Conservation (phyloP, 2,888 invertebrate genomes). For the Drosophila atroscutellata region DNA sequence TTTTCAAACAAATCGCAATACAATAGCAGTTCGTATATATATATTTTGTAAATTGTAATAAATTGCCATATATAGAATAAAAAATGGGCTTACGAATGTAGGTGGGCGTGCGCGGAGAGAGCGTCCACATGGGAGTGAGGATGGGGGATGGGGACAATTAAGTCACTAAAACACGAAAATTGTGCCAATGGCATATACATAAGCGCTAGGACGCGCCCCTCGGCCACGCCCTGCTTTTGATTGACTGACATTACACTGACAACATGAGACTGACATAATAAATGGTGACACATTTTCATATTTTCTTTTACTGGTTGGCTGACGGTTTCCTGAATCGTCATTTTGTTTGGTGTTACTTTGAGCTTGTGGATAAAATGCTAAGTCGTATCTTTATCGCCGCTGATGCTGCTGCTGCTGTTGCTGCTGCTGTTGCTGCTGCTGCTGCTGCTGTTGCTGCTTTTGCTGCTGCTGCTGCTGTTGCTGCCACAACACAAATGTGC, state of each 20-base stretch:
- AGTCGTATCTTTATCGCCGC: slow-evolving; percentile 36
- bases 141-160: slow-evolving; percentile 18
- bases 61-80: slow-evolving; percentile 58
- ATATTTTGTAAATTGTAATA: slow-evolving; percentile 63
- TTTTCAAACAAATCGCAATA: slow-evolving; percentile 62
- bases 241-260: slow-evolving; percentile 1
- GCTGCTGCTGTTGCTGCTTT: no score
- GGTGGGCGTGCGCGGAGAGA: slow-evolving; percentile 25
- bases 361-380: slow-evolving; percentile 68
- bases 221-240: neutral
- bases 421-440: slow-evolving; percentile 9
- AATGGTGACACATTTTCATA: neutral
- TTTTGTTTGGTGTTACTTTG: slow-evolving; percentile 35
- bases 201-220: slow-evolving; percentile 13
- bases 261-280: neutral
- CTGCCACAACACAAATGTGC: neutral
- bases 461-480: neutral
- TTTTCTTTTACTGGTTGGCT: slow-evolving; percentile 7
- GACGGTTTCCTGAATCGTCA: slow-evolving; percentile 1
- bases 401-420: slow-evolving; percentile 6
- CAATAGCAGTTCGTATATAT: slow-evolving; percentile 61
- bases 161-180: slow-evolving; percentile 5
- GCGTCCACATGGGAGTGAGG: slow-evolving; percentile 11
- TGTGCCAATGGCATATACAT: slow-evolving; percentile 18
- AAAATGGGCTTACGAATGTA: slow-evolving; percentile 54